Evolutionary conservation across 2,797 vertebrate genomes (phyloP), one percentile per base, ranked within the genome.

Genomic region (Glossophaga mutica): DNA sequence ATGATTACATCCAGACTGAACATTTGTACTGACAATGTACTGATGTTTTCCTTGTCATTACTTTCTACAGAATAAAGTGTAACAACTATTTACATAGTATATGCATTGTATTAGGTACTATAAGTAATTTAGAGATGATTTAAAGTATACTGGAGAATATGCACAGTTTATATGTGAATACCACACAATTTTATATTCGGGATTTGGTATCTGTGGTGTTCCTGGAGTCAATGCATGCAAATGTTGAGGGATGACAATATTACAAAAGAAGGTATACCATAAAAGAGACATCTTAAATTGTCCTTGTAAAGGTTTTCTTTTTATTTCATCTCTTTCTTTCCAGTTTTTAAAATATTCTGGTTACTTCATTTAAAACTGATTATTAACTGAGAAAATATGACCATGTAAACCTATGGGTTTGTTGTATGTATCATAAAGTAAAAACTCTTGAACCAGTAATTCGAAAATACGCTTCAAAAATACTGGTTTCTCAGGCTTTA

Each of bases 301-400:
- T 55, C 3, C 34, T 11, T 22, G 79, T 68, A 62, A 18, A 55
- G 15, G 16, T 50, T 77, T 89, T 32, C 6, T 48, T 96, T 46
- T 32, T 14, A 39, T 52, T 95, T 96, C 29, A 97, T 46, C 57
- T 59, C 24, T n/a, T 59, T 84, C 14, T 77, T 87, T 46, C 44
- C 2, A 16, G 6, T 68, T 78, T 91, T 77, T 68, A n/a, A 90
- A 67, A 84, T 5, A n/a, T 3, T 73, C 26, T 92, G 10, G 6
- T 5, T 79, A 65, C 78, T 92, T 92, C 39, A 65, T 48, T 91
- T 18, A 92, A 94, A 95, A 73, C 24, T 52, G 3, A 34, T 90
- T 87, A 62, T 70, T 90, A 96, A 94, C 9, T 67, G 62, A 19
- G 24, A 92, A 96, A 90, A 87, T 84, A 2, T 59, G 39, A 84